Conservation (phyloP, 1,140 invertebrate genomes). For the Zeugodacus cucurbitae region DNA sequence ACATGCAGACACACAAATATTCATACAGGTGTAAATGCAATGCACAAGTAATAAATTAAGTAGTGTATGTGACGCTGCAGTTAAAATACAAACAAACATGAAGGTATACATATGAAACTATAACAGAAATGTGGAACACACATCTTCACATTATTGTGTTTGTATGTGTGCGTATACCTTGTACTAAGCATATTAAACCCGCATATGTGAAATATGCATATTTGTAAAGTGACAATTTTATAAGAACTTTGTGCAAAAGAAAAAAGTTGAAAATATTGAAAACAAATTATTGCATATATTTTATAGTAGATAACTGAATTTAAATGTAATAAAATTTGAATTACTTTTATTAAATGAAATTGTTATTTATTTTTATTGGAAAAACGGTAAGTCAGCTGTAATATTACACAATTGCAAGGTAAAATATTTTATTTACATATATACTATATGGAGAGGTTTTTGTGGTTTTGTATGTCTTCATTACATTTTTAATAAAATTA, state of each 20-base stretch:
- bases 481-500: too few species aligned
- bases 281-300: not conserved
- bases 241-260: conserved; percentile 15
- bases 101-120: not conserved
- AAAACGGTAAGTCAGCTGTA: not conserved
- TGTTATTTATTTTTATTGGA: not conserved
- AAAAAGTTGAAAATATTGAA: not conserved
- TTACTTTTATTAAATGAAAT: conserved; percentile 22
- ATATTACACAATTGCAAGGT: too few species aligned
- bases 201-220: not conserved
- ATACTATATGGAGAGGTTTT: too few species aligned
- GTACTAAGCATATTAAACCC: not conserved
- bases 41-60: conserved; percentile 24
- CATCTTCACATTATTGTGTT: not conserved
- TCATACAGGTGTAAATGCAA: conserved; percentile 7
- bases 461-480: too few species aligned
- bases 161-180: not conserved
- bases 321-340: conserved; percentile 31
- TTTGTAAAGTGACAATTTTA: conserved; percentile 16
- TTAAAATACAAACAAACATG: not conserved
- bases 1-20: not conserved
- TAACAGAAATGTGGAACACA: not conserved
- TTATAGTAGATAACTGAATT: conserved; percentile 36
- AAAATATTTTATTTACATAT: too few species aligned
- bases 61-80: not conserved